Conservation (phyloP, 2,797 vertebrate genomes). For the Pitangus sulphuratus region DNA sequence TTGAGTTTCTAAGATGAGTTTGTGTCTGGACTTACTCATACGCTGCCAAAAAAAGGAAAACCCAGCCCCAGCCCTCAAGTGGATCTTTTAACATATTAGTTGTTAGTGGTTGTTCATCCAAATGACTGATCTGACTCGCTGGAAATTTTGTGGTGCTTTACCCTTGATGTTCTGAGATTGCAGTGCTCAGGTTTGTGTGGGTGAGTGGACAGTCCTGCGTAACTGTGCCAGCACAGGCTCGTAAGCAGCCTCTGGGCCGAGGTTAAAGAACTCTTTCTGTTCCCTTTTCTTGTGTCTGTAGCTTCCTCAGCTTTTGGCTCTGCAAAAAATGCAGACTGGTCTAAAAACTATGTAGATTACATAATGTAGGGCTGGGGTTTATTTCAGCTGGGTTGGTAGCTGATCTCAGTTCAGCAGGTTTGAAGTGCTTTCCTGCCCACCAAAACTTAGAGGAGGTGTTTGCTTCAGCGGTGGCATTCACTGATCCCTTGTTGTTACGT, state of each 20-base stretch:
- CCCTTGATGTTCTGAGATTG: neutral
- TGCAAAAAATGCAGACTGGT: neutral
- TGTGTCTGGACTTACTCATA: slow-evolving; percentile 12
- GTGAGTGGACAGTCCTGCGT: neutral
- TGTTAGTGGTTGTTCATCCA: slow-evolving; percentile 13
- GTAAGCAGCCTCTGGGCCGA: neutral
- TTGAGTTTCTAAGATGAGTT: slow-evolving; percentile 12
- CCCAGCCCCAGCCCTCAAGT: neutral
- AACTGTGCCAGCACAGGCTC: neutral
- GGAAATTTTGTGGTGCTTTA: slow-evolving; percentile 58
- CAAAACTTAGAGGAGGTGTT: neutral
- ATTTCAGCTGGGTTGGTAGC: neutral
- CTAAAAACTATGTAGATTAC: neutral
- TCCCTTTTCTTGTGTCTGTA: slow-evolving; percentile 7
- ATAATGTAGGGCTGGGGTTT: neutral
- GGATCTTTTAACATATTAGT: neutral
- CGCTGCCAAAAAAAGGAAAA: neutral
- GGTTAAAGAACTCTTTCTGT: neutral
- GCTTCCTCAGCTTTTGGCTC: neutral
- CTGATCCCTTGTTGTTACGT: neutral
- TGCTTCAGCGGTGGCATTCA: neutral
- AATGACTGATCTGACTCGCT: slow-evolving; percentile 40
- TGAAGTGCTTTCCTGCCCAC: neutral
- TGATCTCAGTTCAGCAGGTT: neutral
- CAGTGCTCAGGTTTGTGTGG: slow-evolving; percentile 21